phyloP scores from a whole-genome alignment of 1,140 invertebrate species.

The Drosophila albomicans region DNA sequence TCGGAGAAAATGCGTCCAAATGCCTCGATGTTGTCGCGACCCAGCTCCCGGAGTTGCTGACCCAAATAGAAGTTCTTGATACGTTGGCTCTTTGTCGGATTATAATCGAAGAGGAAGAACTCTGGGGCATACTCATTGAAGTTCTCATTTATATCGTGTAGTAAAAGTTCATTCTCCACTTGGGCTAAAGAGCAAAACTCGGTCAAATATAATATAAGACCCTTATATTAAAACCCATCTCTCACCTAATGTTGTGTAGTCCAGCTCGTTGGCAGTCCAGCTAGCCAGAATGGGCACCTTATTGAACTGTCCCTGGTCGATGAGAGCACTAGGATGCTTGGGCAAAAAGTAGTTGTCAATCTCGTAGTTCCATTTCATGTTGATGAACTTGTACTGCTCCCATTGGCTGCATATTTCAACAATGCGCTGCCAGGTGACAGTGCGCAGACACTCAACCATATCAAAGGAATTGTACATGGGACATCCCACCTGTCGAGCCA shows the following conservation, averaged over 20 bases:
- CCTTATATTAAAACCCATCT: neutral
- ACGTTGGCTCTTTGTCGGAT: slow-evolving; percentile 15
- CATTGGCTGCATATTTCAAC: slow-evolving; percentile 53
- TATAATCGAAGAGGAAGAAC: slow-evolving; percentile 72
- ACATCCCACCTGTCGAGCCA: slow-evolving; percentile 63
- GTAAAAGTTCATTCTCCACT: slow-evolving; percentile 47
- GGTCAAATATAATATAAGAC: neutral
- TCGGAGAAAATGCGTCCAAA: slow-evolving; percentile 85
- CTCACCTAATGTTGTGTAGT: slow-evolving; percentile 86
- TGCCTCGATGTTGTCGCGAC: slow-evolving; percentile 35
- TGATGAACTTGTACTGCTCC: slow-evolving; percentile 65
- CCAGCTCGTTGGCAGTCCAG: slow-evolving; percentile 88
- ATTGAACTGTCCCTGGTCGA: slow-evolving; percentile 86
- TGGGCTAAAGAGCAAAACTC: slow-evolving; percentile 29
- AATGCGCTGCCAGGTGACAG: slow-evolving; percentile 64
- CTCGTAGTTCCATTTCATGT: slow-evolving; percentile 81
- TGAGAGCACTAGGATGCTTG: slow-evolving; percentile 86
- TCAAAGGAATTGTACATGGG: slow-evolving; percentile 58
- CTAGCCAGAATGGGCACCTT: slow-evolving; percentile 89
- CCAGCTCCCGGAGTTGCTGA: slow-evolving; percentile 10
- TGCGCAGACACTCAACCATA: slow-evolving; percentile 69
- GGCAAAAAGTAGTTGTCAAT: slow-evolving; percentile 62
- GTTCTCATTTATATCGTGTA: slow-evolving; percentile 62
- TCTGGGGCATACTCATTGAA: slow-evolving; percentile 73
- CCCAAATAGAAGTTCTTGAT: slow-evolving; percentile 64